Conservation (phyloP, 2,797 vertebrate species). For the Danio jaintianensis region DNA sequence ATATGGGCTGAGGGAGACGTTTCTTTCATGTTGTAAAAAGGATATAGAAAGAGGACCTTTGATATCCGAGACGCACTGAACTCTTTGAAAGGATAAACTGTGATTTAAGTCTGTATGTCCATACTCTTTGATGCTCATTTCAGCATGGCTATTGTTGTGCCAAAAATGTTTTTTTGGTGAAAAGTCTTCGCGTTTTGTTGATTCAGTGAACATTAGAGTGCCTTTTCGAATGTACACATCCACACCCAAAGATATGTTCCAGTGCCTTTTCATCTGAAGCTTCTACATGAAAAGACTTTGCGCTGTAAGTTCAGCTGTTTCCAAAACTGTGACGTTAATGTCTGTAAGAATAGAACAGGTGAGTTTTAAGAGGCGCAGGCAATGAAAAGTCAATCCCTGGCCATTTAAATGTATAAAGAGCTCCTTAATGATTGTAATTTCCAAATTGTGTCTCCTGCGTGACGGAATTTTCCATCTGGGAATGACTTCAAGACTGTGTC, state of each 20-base stretch:
- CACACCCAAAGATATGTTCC: constrained; percentile 39
- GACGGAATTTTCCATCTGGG: constrained; percentile 49
- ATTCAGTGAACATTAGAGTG: constrained; percentile 35
- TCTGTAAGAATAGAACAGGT: constrained; percentile 40
- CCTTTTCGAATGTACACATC: constrained; percentile 27
- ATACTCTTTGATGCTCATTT: constrained; percentile 67
- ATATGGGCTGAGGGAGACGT: constrained; percentile 68
- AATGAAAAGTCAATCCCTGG: constrained; percentile 14
- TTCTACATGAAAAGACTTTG: constrained; percentile 1
- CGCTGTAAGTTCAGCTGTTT: neutral
- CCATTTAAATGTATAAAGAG: constrained; percentile 1
- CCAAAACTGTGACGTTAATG: constrained; percentile 9
- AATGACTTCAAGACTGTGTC: constrained; percentile 30
- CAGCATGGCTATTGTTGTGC: constrained; percentile 63
- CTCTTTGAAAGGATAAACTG: constrained; percentile 71
- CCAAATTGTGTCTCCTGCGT: constrained; percentile 15
- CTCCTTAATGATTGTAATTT: constrained; percentile 41
- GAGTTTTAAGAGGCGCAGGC: constrained; percentile 14
- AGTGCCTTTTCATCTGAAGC: constrained; percentile 28
- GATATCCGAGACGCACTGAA: constrained; percentile 76
- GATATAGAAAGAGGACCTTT: constrained; percentile 76
- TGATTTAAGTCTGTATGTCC: constrained; percentile 70
- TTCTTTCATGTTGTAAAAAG: constrained; percentile 77
- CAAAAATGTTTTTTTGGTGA: constrained; percentile 54
- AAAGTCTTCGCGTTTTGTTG: constrained; percentile 44